Conservation (phyloP, 35 echinoderm and acorn worm species). For the Hemicentrotus pulcherrimus region DNA sequence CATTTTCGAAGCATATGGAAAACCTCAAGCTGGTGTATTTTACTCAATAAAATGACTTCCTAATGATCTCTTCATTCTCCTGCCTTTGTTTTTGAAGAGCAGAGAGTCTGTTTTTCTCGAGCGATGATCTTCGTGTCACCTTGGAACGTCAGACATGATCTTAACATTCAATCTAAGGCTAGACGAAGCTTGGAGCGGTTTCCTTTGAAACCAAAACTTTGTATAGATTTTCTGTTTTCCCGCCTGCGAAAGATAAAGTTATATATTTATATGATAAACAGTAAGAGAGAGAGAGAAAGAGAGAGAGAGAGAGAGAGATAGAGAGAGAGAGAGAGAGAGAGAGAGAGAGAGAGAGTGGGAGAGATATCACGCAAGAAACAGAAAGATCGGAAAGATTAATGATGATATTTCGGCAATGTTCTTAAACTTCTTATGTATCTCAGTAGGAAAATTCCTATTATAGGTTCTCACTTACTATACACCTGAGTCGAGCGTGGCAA, state of each 20-base stretch:
- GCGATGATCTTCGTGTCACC: background rate
- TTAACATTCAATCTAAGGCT: conserved; percentile 2
- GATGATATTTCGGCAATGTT: no score
- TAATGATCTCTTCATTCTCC: background rate
- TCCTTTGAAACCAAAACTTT: conserved; percentile 15
- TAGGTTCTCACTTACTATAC: no score
- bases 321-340: background rate
- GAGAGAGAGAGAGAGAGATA: background rate
- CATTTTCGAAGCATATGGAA: background rate
- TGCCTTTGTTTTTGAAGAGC: background rate
- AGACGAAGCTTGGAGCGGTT: background rate
- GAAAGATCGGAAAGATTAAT: background rate
- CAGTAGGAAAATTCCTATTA: no score
- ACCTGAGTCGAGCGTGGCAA: no score
- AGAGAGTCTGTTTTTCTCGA: background rate
- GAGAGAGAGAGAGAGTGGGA: background rate
- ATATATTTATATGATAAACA: background rate
- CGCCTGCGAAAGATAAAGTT: background rate
- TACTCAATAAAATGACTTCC: background rate
- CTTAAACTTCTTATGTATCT: no score
- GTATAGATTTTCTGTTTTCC: background rate
- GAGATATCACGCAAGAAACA: background rate
- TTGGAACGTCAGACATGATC: background rate
- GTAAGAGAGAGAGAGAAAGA: background rate
- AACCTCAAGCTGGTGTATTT: background rate